These are phyloP conservation scores for Astropecten irregularis DNA, from an alignment of 53 echinoderm and acorn worm genomes.

Conservation along the genomic window DNA sequence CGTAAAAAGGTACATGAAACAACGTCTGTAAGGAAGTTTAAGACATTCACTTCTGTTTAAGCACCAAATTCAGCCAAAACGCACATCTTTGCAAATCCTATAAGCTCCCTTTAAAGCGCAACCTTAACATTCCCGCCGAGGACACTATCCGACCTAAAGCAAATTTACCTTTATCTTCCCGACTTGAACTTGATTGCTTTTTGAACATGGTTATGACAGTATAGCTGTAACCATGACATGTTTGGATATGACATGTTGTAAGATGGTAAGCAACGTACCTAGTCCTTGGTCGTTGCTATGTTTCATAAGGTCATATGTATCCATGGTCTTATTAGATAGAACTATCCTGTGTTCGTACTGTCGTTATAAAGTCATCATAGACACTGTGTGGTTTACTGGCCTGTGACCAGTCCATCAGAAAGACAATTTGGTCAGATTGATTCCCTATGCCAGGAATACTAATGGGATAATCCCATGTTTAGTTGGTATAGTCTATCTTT, in stretches of 20 bases:
- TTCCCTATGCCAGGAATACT: neutral
- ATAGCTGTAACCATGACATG: neutral
- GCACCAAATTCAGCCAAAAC: too few relatives aligned
- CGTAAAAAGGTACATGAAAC: too few relatives aligned
- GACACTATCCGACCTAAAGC: too few relatives aligned
- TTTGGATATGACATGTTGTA: neutral
- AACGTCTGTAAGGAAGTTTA: too few relatives aligned
- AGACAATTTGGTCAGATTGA: neutral
- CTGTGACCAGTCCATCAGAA: slow-evolving; percentile 4
- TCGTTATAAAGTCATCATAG: neutral
- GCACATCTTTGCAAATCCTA: too few relatives aligned
- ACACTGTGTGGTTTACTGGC: neutral
- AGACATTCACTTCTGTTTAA: too few relatives aligned
- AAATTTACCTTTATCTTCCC: too few relatives aligned
- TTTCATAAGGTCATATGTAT: neutral
- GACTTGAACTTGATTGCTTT: too few relatives aligned
- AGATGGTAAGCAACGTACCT: slow-evolving; percentile 2
- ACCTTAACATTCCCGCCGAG: too few relatives aligned
- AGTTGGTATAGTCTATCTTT: neutral
- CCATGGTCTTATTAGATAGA: slow-evolving; percentile 7
- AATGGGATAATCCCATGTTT: slow-evolving; percentile 2
- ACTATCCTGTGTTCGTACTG: neutral
- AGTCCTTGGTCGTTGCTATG: slow-evolving; percentile 13
- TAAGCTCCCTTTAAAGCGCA: too few relatives aligned
- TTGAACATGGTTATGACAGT: too few relatives aligned